These are phyloP conservation scores for rabbit (Oryctolagus cuniculus) DNA, from an alignment of 2,113 vertebrate genomes.

Conservation along the genomic window mOryCun1.1 NC_091446.1:70560001-70560500, in stretches of 20 bases:
- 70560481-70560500: too few species aligned
- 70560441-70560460: too few species aligned
- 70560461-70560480: too few species aligned
- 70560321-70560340: conserved; percentile 86
- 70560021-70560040: not conserved
- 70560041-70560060: not conserved
- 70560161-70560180: accelerated
- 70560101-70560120: accelerated
- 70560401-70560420: too few species aligned
- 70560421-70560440: too few species aligned
- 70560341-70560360: conserved; percentile 85
- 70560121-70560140: not conserved
- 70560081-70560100: not conserved
- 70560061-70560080: not conserved
- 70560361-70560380: not conserved
- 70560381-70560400: too few species aligned
- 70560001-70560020: not conserved
- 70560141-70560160: accelerated
- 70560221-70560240: not conserved
- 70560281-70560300: conserved; percentile 89
- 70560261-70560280: accelerated
- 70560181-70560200: accelerated
- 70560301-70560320: conserved; percentile 80
- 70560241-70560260: accelerated
- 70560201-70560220: not conserved